Evolutionary conservation across 35 echinoderm and acorn worm species (phyloP).

Genomic region (Heliocidaris tuberculata): DNA sequence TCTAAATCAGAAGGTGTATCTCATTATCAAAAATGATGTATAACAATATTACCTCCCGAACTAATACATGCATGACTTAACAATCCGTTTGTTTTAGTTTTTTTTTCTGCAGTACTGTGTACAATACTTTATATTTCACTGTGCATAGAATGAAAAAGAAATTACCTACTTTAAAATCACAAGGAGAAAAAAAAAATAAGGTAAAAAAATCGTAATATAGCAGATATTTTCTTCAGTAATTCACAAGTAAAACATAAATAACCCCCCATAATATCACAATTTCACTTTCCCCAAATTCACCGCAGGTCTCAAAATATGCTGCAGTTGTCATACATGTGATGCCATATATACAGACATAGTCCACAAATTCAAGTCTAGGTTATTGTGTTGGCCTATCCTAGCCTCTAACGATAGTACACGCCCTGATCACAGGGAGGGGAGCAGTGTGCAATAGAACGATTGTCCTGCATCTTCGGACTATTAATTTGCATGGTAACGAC

Average conservation of each 20-base stretch:
- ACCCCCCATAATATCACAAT: constrained; percentile 7
- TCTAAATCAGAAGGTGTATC: neutral
- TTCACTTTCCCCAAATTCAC: neutral
- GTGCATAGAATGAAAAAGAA: constrained; percentile 45
- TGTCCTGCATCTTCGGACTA: neutral
- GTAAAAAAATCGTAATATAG: neutral
- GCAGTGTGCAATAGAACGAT: too few species aligned
- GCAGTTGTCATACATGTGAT: constrained; percentile 14
- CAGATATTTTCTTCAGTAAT: neutral
- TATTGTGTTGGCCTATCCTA: neutral
- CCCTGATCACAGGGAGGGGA: neutral
- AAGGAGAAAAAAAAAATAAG: neutral
- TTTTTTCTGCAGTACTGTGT: constrained; percentile 51
- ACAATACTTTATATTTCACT: constrained; percentile 43
- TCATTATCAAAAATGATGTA: neutral
- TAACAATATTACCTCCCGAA: neutral
- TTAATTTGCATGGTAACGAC: neutral
- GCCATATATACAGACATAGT: constrained; percentile 12
- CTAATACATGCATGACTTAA: constrained; percentile 34
- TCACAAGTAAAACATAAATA: constrained; percentile 19
- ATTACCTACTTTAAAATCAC: neutral
- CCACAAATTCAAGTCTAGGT: constrained; percentile 2
- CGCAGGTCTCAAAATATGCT: neutral
- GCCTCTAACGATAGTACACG: neutral
- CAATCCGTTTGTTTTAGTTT: constrained; percentile 18